Percentiles rank a stretch among this genome's conserved stretches.
Evolutionary conservation across 2,113 vertebrate species (phyloP).

Genomic region (Vireo altiloquus): DNA sequence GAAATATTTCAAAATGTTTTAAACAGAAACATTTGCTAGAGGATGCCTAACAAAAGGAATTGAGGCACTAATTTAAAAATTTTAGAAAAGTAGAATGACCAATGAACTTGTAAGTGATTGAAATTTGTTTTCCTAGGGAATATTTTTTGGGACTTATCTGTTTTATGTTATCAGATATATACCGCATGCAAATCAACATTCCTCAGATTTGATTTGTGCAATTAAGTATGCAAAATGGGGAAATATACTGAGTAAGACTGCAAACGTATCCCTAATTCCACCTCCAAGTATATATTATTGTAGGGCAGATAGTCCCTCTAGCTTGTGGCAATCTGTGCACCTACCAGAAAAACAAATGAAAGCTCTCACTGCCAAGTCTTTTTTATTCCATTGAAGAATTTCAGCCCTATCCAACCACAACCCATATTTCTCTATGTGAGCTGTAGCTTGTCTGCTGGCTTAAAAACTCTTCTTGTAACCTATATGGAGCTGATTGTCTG

Average conservation of each 20-base stretch:
- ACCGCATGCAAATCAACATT: not conserved
- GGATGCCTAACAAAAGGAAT: not conserved
- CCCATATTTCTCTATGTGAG: not conserved
- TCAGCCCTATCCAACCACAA: not conserved
- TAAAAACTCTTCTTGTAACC: not conserved
- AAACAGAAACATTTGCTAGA: not conserved
- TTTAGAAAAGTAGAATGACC: not conserved
- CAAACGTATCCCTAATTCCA: not conserved
- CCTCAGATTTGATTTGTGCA: not conserved
- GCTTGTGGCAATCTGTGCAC: not conserved
- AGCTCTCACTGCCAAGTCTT: not conserved
- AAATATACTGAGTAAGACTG: not conserved
- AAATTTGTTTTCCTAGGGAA: not conserved
- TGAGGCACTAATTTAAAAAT: not conserved
- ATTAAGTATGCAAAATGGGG: not conserved
- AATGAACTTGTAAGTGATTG: not conserved
- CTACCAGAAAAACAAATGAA: not conserved
- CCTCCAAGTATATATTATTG: not conserved
- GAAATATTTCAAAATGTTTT: slow-evolving; percentile 45
- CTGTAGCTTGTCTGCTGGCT: not conserved
- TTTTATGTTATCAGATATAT: not conserved
- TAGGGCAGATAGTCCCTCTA: not conserved
- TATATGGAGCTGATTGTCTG: not conserved
- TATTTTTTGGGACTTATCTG: not conserved
- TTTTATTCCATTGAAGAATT: not conserved